Conservation (phyloP, 1,140 invertebrate species). For the Cherax destructor region DNA sequence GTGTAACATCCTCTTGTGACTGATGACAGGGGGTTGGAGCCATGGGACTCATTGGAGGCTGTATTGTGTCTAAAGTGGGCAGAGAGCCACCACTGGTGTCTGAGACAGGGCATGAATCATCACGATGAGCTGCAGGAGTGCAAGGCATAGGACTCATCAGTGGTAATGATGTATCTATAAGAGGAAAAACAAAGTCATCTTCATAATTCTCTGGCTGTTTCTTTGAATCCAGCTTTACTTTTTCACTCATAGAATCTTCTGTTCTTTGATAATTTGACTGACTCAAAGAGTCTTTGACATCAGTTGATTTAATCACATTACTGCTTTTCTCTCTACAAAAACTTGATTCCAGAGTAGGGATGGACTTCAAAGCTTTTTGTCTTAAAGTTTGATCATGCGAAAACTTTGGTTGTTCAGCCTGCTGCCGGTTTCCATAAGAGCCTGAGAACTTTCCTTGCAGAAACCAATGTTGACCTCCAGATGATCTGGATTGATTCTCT, state of each 20-base stretch:
- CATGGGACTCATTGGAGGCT: slow-evolving; percentile 57
- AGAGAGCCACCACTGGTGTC: neutral
- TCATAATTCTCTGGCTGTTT: neutral
- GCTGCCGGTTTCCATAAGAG: neutral
- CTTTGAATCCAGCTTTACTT: neutral
- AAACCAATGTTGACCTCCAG: neutral
- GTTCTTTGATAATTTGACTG: neutral
- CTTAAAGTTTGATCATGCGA: neutral
- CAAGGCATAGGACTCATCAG: slow-evolving; percentile 63
- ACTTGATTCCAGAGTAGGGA: slow-evolving; percentile 18
- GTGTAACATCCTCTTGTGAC: slow-evolving; percentile 1
- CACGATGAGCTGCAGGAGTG: slow-evolving; percentile 51
- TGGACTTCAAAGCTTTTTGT: slow-evolving; percentile 19
- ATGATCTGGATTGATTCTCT: neutral
- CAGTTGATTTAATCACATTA: neutral
- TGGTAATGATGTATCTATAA: slow-evolving; percentile 47
- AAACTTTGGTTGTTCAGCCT: neutral
- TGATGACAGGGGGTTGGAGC: slow-evolving; percentile 45
- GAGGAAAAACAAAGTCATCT: slow-evolving; percentile 38
- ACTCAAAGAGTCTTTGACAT: neutral
- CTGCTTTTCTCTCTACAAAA: slow-evolving; percentile 38
- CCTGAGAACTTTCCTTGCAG: neutral
- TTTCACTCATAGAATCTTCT: neutral
- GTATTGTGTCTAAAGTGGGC: slow-evolving; percentile 35
- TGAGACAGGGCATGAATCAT: slow-evolving; percentile 16